A percentile compares a stretch with the other conserved stretches of the same genome.
Conservation (phyloP, 1,140 invertebrate species). For the Cydia splendana region DNA sequence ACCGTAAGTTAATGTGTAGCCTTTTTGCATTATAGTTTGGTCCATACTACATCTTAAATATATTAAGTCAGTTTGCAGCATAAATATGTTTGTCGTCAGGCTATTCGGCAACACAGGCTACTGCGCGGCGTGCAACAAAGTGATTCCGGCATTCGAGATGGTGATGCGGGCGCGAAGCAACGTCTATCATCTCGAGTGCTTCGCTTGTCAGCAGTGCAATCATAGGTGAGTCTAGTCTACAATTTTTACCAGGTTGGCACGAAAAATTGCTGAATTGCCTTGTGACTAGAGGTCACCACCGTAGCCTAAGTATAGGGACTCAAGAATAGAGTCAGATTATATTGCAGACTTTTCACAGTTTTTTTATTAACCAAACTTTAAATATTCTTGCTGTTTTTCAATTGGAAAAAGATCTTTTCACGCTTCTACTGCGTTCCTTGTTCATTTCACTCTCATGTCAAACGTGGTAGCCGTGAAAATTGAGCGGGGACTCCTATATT, state of each 20-base stretch:
- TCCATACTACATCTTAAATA: no score
- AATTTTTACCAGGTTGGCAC: no score
- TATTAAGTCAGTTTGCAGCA: background rate
- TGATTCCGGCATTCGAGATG: slow-evolving; percentile 99
- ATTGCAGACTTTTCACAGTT: no score
- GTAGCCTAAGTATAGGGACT: no score
- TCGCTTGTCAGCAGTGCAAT: slow-evolving; percentile 98
- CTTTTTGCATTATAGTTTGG: no score
- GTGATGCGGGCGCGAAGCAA: slow-evolving; percentile 98
- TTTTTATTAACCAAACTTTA: background rate
- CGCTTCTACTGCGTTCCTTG: slow-evolving; percentile 20
- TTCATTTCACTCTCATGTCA: slow-evolving; percentile 50
- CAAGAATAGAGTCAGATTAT: no score
- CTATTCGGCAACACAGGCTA: slow-evolving; percentile 94
- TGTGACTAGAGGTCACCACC: no score
- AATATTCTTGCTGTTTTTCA: background rate
- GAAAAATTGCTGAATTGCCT: background rate
- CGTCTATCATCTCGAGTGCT: slow-evolving; percentile 98
- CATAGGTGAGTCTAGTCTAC: slow-evolving; percentile 88
- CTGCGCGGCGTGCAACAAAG: slow-evolving; percentile 97
- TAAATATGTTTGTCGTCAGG: slow-evolving; percentile 65
- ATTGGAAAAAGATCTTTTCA: background rate
- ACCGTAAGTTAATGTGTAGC: no score
- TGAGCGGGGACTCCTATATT: slow-evolving; percentile 56
- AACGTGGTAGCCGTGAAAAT: slow-evolving; percentile 61